These are phyloP conservation scores for Idaea aversata DNA, from an alignment of 2,888 invertebrate species.

Conservation along the genomic window DNA sequence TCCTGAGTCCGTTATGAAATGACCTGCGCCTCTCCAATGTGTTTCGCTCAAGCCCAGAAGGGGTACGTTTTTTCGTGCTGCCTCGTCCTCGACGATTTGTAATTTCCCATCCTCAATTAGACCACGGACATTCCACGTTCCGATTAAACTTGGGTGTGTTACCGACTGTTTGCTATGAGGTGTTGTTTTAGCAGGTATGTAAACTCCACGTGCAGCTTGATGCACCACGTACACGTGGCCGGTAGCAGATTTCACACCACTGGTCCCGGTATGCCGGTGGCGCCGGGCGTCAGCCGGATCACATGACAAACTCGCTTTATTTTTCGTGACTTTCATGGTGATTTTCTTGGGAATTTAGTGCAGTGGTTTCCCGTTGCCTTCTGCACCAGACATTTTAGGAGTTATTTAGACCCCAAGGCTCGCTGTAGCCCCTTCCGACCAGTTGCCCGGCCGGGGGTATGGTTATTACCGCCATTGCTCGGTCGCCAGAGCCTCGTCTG, in stretches of 20 bases:
- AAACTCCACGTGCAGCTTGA: too few relatives aligned
- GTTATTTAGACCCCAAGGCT: too few relatives aligned
- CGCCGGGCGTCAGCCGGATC: constrained; percentile 9
- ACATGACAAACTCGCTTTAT: neutral
- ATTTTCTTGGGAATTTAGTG: too few relatives aligned
- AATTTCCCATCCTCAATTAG: constrained; percentile 8
- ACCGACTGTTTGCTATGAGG: neutral
- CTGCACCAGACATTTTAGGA: too few relatives aligned
- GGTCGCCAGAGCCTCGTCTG: too few relatives aligned
- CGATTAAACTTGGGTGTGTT: constrained; percentile 6
- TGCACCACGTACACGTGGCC: neutral
- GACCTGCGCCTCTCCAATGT: constrained; percentile 15
- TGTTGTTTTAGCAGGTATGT: neutral
- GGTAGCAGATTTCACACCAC: constrained; percentile 6
- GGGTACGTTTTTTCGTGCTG: neutral
- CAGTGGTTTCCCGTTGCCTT: too few relatives aligned
- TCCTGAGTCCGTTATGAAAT: constrained; percentile 10
- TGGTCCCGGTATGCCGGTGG: neutral
- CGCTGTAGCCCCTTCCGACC: too few relatives aligned
- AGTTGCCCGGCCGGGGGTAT: too few relatives aligned
- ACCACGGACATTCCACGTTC: constrained; percentile 14
- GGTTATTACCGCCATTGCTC: too few relatives aligned
- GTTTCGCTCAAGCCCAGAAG: constrained; percentile 13
- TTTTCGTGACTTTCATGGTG: too few relatives aligned
- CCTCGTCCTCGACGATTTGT: constrained; percentile 10